These are phyloP conservation scores for Cyprinella venusta DNA, from an alignment of 2,797 vertebrate genomes.

Conservation along the genomic window DNA sequence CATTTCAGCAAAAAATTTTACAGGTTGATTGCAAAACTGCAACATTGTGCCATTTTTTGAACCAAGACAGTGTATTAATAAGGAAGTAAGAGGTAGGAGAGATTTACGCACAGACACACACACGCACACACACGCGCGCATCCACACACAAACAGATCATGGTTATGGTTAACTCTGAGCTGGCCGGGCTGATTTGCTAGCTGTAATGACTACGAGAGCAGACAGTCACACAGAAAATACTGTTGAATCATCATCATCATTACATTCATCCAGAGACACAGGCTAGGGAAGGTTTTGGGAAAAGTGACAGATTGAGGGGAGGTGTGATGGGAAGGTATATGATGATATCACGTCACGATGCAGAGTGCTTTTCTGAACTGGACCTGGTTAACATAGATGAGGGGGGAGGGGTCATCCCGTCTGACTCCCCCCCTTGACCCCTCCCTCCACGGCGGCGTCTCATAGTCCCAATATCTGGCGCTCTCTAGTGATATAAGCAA, in stretches of 20 bases:
- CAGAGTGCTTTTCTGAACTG: slow-evolving; percentile 76
- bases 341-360: slow-evolving; percentile 82
- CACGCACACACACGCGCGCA: slow-evolving; percentile 57
- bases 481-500: slow-evolving; percentile 84
- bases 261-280: slow-evolving; percentile 62
- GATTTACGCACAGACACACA: slow-evolving; percentile 55
- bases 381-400: slow-evolving; percentile 83
- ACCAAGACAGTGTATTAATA: slow-evolving; percentile 74
- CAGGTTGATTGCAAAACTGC: slow-evolving; percentile 76
- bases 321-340: slow-evolving; percentile 51
- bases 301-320: slow-evolving; percentile 28
- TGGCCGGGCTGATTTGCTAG: slow-evolving; percentile 58
- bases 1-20: slow-evolving; percentile 10
- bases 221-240: slow-evolving; percentile 58
- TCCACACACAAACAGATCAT: slow-evolving; percentile 60
- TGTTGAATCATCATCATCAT: slow-evolving; percentile 49
- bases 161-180: slow-evolving; percentile 62
- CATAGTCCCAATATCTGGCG: slow-evolving; percentile 79
- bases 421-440: slow-evolving; percentile 74
- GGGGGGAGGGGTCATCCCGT: slow-evolving; percentile 75
- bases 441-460: slow-evolving; percentile 77
- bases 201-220: slow-evolving; percentile 62
- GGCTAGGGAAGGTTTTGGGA: slow-evolving; percentile 48
- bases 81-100: slow-evolving; percentile 56
- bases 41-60: slow-evolving; percentile 73